Evolutionary conservation across 2,888 invertebrate species (phyloP).

Genomic region (Xestia sexstrigata): DNA sequence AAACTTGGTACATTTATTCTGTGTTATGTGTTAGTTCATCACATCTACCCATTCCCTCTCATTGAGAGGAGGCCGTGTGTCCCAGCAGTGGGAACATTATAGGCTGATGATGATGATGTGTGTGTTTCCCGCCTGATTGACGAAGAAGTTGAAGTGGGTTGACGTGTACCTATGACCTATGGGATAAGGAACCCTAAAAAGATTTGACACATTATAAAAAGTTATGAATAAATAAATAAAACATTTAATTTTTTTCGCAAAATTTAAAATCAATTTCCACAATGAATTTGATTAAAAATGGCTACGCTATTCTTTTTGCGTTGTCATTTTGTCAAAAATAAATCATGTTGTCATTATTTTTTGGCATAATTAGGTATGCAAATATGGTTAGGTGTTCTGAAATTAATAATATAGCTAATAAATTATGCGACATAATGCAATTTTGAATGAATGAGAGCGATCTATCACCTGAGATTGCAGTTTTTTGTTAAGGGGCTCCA

Average conservation of each 20-base stretch:
- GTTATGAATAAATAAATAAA: neutral
- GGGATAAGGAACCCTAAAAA: neutral
- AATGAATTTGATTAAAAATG: conserved; percentile 30
- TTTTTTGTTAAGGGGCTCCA: neutral
- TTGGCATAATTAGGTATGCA: conserved; percentile 33
- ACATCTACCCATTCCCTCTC: no score
- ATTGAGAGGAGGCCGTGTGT: no score
- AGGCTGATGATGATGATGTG: no score
- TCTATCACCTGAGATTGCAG: neutral
- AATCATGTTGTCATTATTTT: conserved; percentile 16
- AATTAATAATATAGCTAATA: conserved; percentile 14
- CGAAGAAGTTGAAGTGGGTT: no score
- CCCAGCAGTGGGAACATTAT: no score
- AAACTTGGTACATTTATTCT: no score
- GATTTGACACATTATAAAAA: conserved; percentile 1
- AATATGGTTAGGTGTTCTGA: conserved; percentile 14
- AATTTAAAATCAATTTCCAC: conserved; percentile 5
- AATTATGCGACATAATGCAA: conserved; percentile 1
- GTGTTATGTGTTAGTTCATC: no score
- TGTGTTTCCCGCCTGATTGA: no score
- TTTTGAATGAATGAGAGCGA: neutral
- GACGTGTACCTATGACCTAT: no score
- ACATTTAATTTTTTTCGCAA: neutral
- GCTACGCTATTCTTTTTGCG: conserved; percentile 14
- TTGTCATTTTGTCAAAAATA: conserved; percentile 37